Percentiles rank a stretch among this genome's conserved stretches.
These are phyloP conservation scores for Phalera bucephala DNA, from an alignment of 2,888 invertebrate species.

Conservation along the genomic window DNA sequence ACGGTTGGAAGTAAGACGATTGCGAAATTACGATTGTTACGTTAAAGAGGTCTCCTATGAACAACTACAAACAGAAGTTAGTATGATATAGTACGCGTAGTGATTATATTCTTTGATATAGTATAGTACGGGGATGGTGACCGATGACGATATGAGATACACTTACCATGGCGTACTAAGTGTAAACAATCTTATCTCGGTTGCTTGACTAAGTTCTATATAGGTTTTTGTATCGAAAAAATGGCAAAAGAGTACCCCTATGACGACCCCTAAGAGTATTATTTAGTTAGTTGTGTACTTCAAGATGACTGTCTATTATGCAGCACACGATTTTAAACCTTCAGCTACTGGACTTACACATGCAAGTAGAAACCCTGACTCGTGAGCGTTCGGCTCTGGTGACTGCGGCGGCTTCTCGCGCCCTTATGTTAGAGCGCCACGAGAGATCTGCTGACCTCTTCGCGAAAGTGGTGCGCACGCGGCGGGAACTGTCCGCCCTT, in stretches of 20 bases:
- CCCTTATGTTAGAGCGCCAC: slow-evolving; percentile 72
- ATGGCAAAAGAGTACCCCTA: too few species aligned
- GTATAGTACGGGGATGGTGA: too few species aligned
- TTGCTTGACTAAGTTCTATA: too few species aligned
- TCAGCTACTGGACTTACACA: slow-evolving; percentile 62
- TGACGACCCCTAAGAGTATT: too few species aligned
- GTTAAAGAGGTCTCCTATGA: slow-evolving; percentile 56
- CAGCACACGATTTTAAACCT: too few species aligned
- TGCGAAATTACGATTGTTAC: slow-evolving; percentile 65
- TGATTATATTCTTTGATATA: background rate
- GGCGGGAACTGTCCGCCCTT: slow-evolving; percentile 53
- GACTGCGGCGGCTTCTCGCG: slow-evolving; percentile 63
- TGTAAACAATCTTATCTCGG: too few species aligned
- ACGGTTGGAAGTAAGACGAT: slow-evolving; percentile 59
- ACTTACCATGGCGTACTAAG: too few species aligned
- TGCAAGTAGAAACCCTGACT: slow-evolving; percentile 63
- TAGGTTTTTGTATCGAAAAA: too few species aligned
- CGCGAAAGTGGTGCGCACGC: slow-evolving; percentile 53
- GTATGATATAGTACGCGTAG: too few species aligned
- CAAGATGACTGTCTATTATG: too few species aligned
- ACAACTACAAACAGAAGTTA: slow-evolving; percentile 67
- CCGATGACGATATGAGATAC: too few species aligned
- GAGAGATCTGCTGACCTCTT: slow-evolving; percentile 69
- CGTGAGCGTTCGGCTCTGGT: slow-evolving; percentile 64
- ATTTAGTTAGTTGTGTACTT: too few species aligned